Conservation (phyloP, 2,888 invertebrate genomes). For the Parnassius glacialis region DNA sequence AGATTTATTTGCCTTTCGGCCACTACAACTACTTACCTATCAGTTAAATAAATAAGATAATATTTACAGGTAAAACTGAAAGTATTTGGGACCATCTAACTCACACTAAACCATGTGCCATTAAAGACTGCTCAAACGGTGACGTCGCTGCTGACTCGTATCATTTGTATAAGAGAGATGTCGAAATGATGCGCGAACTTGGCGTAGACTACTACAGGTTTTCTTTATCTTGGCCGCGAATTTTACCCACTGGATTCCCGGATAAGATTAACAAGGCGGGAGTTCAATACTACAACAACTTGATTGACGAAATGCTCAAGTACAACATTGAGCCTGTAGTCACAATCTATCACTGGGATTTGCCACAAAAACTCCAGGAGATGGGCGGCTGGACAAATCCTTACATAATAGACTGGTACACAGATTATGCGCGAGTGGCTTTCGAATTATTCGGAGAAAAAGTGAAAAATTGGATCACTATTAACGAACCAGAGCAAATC, state of each 20-base stretch:
- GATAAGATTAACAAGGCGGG: conserved; percentile 41
- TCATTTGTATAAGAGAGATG: conserved; percentile 72
- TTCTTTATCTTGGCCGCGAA: conserved; percentile 78
- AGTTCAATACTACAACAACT: conserved; percentile 10
- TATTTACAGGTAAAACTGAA: conserved; percentile 60
- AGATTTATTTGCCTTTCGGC: too few species aligned
- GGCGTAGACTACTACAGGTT: conserved; percentile 59
- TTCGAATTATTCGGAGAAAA: conserved; percentile 55
- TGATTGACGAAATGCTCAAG: conserved; percentile 75
- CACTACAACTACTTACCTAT: too few species aligned
- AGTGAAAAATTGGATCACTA: conserved; percentile 69
- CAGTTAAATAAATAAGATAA: too few species aligned
- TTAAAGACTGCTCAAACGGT: conserved; percentile 63
- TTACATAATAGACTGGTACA: conserved; percentile 50
- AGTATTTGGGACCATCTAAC: conserved; percentile 81
- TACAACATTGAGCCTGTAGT: conserved; percentile 78
- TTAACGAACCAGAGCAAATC: conserved; percentile 64
- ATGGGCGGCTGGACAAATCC: conserved; percentile 65
- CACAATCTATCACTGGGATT: conserved; percentile 45
- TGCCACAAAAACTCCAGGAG: conserved; percentile 56
- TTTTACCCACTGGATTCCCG: conserved; percentile 72
- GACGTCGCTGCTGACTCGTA: conserved; percentile 77
- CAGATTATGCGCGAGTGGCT: conserved; percentile 51
- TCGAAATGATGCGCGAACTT: conserved; percentile 36
- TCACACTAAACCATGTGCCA: conserved; percentile 40